Conservation (phyloP, 2,113 vertebrate species). For the Plestiodon gilberti region DNA sequence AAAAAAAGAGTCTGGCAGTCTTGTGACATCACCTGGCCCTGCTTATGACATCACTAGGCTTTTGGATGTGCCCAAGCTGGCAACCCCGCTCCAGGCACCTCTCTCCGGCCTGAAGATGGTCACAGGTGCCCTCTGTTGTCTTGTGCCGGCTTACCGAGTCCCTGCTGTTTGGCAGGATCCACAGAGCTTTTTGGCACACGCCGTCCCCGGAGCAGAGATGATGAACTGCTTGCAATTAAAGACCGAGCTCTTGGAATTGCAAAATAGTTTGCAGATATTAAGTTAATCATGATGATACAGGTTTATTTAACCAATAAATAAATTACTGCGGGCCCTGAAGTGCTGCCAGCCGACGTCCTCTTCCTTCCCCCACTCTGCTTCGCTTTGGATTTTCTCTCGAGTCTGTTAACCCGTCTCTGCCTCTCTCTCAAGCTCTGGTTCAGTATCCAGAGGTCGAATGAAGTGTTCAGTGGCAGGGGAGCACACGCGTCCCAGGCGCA, state of each 20-base stretch:
- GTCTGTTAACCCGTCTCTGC: no score
- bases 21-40: no score
- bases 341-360: not conserved
- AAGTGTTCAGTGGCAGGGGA: not conserved
- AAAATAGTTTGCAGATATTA: constrained; percentile 12
- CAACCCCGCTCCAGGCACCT: no score
- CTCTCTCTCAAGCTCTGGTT: not conserved
- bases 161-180: not conserved
- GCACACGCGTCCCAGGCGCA: no score
- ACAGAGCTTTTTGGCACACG: not conserved
- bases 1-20: not conserved
- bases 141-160: not conserved
- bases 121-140: not conserved
- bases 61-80: no score
- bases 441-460: not conserved
- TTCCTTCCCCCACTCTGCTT: not conserved
- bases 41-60: no score
- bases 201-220: not conserved
- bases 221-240: constrained; percentile 23
- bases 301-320: constrained; percentile 33
- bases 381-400: not conserved
- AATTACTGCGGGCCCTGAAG: not conserved
- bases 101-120: no score
- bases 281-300: constrained; percentile 18
- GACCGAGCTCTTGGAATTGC: not conserved